Evolutionary conservation across 2,888 invertebrate species (phyloP).

Genomic region (Pyrochroa serraticornis): DNA sequence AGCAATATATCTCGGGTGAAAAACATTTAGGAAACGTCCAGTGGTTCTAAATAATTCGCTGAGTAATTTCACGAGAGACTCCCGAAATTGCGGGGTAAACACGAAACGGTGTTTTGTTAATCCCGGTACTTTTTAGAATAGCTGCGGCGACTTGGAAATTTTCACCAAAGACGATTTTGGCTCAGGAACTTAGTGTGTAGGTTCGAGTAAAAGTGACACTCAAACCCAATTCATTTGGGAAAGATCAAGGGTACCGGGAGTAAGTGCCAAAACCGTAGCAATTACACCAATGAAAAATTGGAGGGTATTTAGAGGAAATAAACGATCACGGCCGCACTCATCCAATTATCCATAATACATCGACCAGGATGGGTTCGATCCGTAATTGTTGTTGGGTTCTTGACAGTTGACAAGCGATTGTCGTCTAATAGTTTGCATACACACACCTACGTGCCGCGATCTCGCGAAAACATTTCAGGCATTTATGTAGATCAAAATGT

Average conservation of each 20-base stretch:
- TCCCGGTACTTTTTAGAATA: too few relatives aligned
- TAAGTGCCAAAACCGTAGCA: too few relatives aligned
- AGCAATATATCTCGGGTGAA: slow-evolving; percentile 29
- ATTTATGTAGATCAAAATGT: slow-evolving; percentile 32
- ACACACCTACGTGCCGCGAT: slow-evolving; percentile 31
- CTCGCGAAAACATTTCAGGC: slow-evolving; percentile 29
- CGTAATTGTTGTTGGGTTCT: background rate
- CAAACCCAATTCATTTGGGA: slow-evolving; percentile 4
- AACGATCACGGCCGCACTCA: too few relatives aligned
- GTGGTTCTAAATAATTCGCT: slow-evolving; percentile 3
- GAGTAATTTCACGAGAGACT: slow-evolving; percentile 4
- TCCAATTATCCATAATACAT: too few relatives aligned
- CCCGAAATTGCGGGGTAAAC: background rate
- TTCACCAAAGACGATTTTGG: too few relatives aligned
- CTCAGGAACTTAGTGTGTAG: too few relatives aligned
- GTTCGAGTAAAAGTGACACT: background rate
- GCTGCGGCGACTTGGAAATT: too few relatives aligned
- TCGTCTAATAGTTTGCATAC: slow-evolving; percentile 32
- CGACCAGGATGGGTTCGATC: background rate
- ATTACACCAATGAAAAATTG: too few relatives aligned
- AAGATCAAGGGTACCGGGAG: slow-evolving; percentile 6
- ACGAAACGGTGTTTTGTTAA: too few relatives aligned
- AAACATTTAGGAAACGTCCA: slow-evolving; percentile 19
- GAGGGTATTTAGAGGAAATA: too few relatives aligned
- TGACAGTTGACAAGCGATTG: slow-evolving; percentile 31